phyloP scores from a whole-genome alignment of 2,888 invertebrate species.

The Nezara viridula region DNA sequence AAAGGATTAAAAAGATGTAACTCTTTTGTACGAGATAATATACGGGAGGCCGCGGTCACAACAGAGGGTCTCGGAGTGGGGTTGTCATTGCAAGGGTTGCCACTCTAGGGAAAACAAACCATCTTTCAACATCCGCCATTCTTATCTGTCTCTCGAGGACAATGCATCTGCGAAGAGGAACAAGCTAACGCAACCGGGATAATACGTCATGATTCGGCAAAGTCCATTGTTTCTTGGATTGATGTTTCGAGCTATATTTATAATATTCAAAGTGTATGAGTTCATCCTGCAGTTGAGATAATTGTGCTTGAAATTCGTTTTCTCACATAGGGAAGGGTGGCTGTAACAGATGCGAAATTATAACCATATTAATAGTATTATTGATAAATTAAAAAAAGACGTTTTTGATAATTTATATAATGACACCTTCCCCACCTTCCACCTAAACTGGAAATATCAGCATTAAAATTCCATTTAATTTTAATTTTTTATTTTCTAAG shows the following conservation, averaged over 20 bases:
- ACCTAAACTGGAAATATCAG: too few species aligned
- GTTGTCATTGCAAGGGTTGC: slow-evolving; percentile 35
- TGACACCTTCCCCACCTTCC: too few species aligned
- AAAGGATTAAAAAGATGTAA: slow-evolving; percentile 57
- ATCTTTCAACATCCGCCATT: slow-evolving; percentile 50
- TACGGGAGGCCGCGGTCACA: slow-evolving; percentile 51
- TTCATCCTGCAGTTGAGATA: not conserved
- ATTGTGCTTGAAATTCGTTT: not conserved
- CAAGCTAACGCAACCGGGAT: not conserved
- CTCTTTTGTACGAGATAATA: slow-evolving; percentile 33
- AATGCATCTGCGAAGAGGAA: not conserved
- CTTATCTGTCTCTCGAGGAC: not conserved
- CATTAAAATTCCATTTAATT: too few species aligned
- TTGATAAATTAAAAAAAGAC: too few species aligned
- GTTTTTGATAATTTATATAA: too few species aligned
- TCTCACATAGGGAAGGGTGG: too few species aligned
- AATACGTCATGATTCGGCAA: not conserved
- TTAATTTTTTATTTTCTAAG: too few species aligned
- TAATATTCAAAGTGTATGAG: not conserved
- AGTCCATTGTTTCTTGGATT: not conserved
- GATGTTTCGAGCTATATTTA: not conserved
- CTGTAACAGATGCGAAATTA: not conserved
- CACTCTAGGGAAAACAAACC: slow-evolving; percentile 54
- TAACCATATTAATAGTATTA: too few species aligned
- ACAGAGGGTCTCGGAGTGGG: not conserved